phyloP scores from a whole-genome alignment of 2,113 vertebrate species.

The Trematomus loennbergii region DNA sequence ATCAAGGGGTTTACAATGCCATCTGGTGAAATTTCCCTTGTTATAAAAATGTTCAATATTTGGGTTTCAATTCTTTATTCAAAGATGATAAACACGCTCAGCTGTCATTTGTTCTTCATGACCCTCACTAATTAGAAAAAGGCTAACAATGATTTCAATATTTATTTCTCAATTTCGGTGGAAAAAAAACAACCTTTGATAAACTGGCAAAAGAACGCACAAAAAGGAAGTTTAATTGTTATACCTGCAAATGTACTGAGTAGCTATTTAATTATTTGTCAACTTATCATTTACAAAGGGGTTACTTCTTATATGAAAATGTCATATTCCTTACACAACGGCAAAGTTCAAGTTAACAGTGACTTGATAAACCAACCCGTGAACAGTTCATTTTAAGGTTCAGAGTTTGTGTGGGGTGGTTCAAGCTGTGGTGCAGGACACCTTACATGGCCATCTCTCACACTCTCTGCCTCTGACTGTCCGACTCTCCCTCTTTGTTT shows the following conservation, averaged over 20 bases:
- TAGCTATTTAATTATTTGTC: background rate
- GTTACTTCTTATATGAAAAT: background rate
- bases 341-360: conserved; percentile 53
- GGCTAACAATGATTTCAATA: background rate
- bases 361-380: conserved; percentile 26
- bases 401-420: conserved; percentile 29
- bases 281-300: background rate
- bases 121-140: conserved; percentile 12
- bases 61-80: conserved; percentile 23
- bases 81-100: background rate
- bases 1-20: conserved; percentile 27
- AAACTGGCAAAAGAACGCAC: background rate
- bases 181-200: background rate
- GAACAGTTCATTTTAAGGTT: conserved; percentile 52
- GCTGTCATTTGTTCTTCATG: conserved; percentile 7
- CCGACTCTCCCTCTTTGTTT: conserved; percentile 26
- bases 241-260: background rate
- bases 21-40: conserved; percentile 31
- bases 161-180: background rate
- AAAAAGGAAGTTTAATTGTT: background rate
- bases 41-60: conserved; percentile 29
- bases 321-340: background rate
- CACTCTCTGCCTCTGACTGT: conserved; percentile 30
- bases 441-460: conserved; percentile 75
- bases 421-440: conserved; percentile 49